Evolutionary conservation across 2,113 vertebrate species (phyloP).

Genomic region (Misgurnus anguillicaudatus): DNA sequence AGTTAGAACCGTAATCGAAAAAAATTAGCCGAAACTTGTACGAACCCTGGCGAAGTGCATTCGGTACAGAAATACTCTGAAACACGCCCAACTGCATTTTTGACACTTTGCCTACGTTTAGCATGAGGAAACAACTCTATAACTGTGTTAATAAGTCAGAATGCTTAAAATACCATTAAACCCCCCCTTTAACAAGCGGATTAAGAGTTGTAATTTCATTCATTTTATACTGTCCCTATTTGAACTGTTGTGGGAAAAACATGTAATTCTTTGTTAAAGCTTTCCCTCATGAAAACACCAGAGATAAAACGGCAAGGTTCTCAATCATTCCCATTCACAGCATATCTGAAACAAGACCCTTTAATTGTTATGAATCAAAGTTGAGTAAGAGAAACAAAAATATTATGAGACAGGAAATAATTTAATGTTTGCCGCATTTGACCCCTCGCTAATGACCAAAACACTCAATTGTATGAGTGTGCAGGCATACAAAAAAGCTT

Average conservation of each 20-base stretch:
- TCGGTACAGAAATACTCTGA: too few species aligned
- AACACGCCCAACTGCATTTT: too few species aligned
- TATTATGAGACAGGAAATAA: constrained; percentile 40
- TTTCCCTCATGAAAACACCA: neutral
- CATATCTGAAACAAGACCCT: constrained; percentile 1
- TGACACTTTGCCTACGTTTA: too few species aligned
- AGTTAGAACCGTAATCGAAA: too few species aligned
- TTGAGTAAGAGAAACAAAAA: constrained; percentile 38
- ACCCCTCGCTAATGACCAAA: constrained; percentile 38
- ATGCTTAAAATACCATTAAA: too few species aligned
- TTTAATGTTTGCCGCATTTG: constrained; percentile 38
- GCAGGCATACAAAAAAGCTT: constrained; percentile 3
- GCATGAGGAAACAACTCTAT: too few species aligned
- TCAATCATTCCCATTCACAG: constrained; percentile 1
- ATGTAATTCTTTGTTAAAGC: neutral
- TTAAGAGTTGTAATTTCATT: too few species aligned
- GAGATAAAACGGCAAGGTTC: neutral
- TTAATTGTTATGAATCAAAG: constrained; percentile 11
- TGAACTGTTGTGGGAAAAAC: neutral
- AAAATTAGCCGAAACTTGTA: too few species aligned
- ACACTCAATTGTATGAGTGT: constrained; percentile 15
- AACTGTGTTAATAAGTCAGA: too few species aligned
- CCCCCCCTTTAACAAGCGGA: too few species aligned
- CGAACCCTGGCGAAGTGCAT: too few species aligned
- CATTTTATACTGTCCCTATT: too few species aligned